Percentiles rank a stretch among this genome's conserved stretches.
phyloP scores from a whole-genome alignment of 2,797 vertebrate genomes.

The Cheirogaleus major region DNA sequence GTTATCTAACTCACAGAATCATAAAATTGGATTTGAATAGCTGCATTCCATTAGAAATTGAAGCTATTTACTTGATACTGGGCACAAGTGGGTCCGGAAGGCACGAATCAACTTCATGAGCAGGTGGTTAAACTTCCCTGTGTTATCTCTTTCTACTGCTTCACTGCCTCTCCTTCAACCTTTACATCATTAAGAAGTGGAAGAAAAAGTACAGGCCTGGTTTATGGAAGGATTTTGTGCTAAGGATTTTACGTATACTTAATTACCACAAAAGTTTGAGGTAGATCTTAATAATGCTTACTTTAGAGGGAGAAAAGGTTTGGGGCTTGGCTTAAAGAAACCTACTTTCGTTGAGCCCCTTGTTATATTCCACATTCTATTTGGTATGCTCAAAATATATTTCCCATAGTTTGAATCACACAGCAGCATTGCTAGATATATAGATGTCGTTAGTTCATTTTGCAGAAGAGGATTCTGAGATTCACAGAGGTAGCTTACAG shows the following conservation, averaged over 20 bases:
- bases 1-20: conserved; percentile 10
- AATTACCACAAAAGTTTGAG: conserved; percentile 23
- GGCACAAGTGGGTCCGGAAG: not conserved
- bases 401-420: conserved; percentile 26
- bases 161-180: not conserved
- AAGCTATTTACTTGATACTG: conserved; percentile 5
- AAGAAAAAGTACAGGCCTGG: not conserved
- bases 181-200: not conserved
- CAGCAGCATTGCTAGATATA: not conserved
- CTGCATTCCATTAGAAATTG: conserved; percentile 21
- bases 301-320: conserved; percentile 31
- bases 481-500: conserved; percentile 11
- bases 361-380: not conserved
- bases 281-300: conserved; percentile 15
- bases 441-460: not conserved
- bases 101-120: conserved; percentile 10
- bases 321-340: conserved; percentile 15
- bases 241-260: not conserved
- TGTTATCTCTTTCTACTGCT: conserved; percentile 28
- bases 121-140: not conserved
- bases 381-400: conserved; percentile 11
- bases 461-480: conserved; percentile 17
- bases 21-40: conserved; percentile 20
- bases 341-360: not conserved
- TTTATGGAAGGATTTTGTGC: conserved; percentile 34